phyloP scores from a whole-genome alignment of 2,888 invertebrate species.

The Erebia aethiops region DNA sequence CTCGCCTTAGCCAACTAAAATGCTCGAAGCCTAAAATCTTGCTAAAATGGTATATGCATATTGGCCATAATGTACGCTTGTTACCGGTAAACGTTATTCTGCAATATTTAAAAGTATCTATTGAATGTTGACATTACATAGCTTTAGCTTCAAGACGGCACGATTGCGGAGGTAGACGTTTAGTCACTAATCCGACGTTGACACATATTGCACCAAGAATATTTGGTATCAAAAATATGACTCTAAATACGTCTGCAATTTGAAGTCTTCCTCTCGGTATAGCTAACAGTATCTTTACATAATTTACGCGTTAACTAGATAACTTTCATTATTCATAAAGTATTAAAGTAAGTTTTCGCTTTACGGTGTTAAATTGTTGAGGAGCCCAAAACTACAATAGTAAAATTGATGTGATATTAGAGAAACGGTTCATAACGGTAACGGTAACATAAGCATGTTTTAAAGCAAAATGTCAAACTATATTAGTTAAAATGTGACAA shows the following conservation, averaged over 20 bases:
- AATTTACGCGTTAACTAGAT: conserved; percentile 1
- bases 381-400: conserved; percentile 9
- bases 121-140: conserved; percentile 24
- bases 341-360: not conserved
- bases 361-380: not conserved
- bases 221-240: conserved; percentile 36
- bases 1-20: too few species aligned
- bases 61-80: not conserved
- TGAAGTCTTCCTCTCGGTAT: conserved; percentile 33
- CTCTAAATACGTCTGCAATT: conserved; percentile 10
- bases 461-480: conserved; percentile 26
- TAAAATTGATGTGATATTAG: not conserved
- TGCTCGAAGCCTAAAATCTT: too few species aligned
- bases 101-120: conserved; percentile 21
- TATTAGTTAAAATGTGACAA: conserved; percentile 14
- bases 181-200: conserved; percentile 45
- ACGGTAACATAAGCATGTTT: not conserved
- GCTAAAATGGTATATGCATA: not conserved
- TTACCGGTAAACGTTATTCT: conserved; percentile 19
- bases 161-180: conserved; percentile 40
- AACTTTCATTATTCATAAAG: not conserved
- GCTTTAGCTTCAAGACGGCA: conserved; percentile 30
- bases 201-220: conserved; percentile 42
- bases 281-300: not conserved
- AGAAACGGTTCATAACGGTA: too few species aligned